Conservation (phyloP, 1,140 invertebrate species). For the Zaprionus gabonicus region DNA sequence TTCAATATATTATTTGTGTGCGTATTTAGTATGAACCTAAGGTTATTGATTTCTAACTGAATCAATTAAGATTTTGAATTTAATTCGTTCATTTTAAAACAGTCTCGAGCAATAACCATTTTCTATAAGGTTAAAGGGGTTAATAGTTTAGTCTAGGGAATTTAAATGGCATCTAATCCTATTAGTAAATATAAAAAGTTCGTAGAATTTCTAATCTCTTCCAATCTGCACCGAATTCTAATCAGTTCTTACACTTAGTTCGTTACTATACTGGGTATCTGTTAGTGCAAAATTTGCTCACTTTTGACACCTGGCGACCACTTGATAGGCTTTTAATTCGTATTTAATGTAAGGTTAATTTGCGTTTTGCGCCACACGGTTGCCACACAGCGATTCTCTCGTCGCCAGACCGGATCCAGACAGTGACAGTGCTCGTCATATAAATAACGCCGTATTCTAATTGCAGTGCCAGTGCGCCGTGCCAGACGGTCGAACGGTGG, state of each 20-base stretch:
- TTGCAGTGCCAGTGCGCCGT: not conserved
- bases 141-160: too few relatives aligned
- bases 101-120: not conserved
- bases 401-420: conserved; percentile 40
- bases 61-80: not conserved
- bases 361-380: not conserved
- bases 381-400: not conserved
- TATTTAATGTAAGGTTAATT: conserved; percentile 1
- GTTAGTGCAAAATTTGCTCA: not conserved
- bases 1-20: not conserved
- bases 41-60: not conserved
- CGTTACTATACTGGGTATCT: not conserved
- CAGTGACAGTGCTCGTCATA: not conserved
- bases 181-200: too few relatives aligned
- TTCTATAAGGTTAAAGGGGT: not conserved
- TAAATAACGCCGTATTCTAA: not conserved
- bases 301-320: not conserved
- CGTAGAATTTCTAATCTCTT: not conserved
- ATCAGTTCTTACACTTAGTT: not conserved
- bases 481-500: conserved; percentile 11
- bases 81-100: not conserved
- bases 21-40: not conserved
- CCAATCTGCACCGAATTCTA: too few relatives aligned
- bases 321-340: conserved; percentile 8
- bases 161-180: too few relatives aligned